A percentile compares a stretch with the other conserved stretches of the same genome.
phyloP scores from a whole-genome alignment of 2,888 invertebrate species.

The Spilarctia lutea region DNA sequence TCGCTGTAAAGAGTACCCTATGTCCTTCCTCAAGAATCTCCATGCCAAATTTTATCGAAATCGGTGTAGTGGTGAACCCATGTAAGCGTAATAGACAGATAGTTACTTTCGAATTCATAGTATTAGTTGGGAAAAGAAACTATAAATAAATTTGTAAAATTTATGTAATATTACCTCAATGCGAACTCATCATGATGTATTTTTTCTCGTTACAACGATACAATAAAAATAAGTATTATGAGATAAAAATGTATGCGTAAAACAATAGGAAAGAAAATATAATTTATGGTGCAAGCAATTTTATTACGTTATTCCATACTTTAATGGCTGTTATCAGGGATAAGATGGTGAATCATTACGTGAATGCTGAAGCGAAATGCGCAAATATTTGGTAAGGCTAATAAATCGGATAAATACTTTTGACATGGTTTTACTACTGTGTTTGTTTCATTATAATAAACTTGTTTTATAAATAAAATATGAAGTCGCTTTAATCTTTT shows the following conservation, averaged over 20 bases:
- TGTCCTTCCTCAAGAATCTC: no score
- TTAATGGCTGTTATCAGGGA: neutral
- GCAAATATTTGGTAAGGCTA: neutral
- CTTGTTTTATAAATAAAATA: neutral
- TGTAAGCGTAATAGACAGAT: no score
- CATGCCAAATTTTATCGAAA: no score
- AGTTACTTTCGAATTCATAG: no score
- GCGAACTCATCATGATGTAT: no score
- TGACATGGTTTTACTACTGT: neutral
- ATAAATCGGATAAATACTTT: neutral
- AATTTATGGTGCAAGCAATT: neutral
- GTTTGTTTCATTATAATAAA: neutral
- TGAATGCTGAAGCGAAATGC: neutral
- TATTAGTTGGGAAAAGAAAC: no score
- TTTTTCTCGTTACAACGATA: neutral
- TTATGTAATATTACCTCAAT: no score
- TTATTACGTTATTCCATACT: neutral
- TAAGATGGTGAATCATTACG: neutral
- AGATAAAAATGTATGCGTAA: neutral
- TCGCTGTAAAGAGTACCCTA: no score
- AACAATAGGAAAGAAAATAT: neutral
- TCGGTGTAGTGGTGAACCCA: no score
- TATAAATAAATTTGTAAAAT: no score
- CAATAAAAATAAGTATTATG: neutral
- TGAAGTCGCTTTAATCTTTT: neutral